These are phyloP conservation scores for Loxodonta africana DNA, from an alignment of 2,113 vertebrate species.

Conservation along the genomic window DNA sequence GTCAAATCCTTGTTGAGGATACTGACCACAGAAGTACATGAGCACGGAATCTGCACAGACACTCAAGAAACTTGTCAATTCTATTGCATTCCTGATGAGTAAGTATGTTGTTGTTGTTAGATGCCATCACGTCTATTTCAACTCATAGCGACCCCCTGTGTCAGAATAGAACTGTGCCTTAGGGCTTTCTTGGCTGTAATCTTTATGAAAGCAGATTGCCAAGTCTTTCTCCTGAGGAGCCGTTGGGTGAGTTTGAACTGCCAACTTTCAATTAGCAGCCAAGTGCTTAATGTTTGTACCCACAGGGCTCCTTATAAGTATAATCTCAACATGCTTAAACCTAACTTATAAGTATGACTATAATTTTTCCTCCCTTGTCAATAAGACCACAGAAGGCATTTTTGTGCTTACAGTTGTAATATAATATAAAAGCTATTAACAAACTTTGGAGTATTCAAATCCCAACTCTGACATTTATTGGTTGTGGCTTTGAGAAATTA, in stretches of 20 bases:
- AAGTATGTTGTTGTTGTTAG: neutral
- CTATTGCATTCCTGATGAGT: neutral
- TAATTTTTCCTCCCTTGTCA: neutral
- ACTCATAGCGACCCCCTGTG: neutral
- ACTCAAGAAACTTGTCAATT: neutral
- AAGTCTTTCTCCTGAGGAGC: neutral
- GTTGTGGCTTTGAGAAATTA: neutral
- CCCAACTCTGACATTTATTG: neutral
- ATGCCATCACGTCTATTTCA: neutral
- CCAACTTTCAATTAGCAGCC: neutral
- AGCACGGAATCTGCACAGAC: fast-evolving
- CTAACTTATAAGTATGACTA: neutral
- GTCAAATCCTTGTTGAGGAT: neutral
- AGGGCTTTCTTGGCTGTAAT: neutral
- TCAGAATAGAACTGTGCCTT: neutral
- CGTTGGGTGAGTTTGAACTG: neutral
- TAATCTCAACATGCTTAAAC: neutral
- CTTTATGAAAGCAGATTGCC: neutral
- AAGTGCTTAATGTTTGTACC: neutral
- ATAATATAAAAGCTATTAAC: neutral
- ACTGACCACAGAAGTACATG: neutral
- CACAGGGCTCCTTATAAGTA: neutral
- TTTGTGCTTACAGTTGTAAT: neutral
- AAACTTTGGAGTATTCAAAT: neutral
- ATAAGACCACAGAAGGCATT: neutral